Evolutionary conservation across 2,888 invertebrate species (phyloP), one percentile per base, ranked within the genome.

Genomic region (Trissoscelio sp.): DNA sequence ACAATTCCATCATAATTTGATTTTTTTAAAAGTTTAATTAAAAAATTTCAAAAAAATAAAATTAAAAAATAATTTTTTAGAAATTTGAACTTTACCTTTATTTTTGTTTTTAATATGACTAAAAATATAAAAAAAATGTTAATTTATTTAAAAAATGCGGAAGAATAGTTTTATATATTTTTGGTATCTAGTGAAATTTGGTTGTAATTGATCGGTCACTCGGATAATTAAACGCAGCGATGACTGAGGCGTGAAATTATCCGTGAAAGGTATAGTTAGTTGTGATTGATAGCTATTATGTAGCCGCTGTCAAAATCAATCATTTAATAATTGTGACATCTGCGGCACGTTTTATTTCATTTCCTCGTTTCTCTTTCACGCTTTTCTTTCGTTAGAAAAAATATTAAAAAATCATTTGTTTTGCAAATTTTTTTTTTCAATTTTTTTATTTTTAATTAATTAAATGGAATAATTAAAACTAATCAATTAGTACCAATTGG

Each of bases 251-350:
- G 51, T 55, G 53, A 55, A 69, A 69, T 69, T 55, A 55, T 31
- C 67, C 31, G 67, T 69, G 55, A 69, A 69, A 69, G 67, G 53
- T 66, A 44, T 69, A 44, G 31, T 55, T 69, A 55, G 31, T 42
- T 18, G 28, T 51, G 67, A 67, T 67, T 67, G 53, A 67, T 67
- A 67, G 53, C 42, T 42, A 18, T 55, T 55, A 55, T 34, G 20
- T 28, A 28, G 24, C 20, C 24, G 51, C 37, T 53, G 53, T 67
- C 53, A 53, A 53, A 67, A 67, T 67, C 53, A 67, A 42, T 67
- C 55, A 42, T 34, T 34, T 67, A 53, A 22, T 53, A 53, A 53
- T 37, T 14, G 34, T 66, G 34, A 64, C 64, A 64, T 48, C 34
- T 20, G 12, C 31, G n/a, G 6, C 18, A 28, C 14, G 2, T 20